Evolutionary conservation across 2,888 invertebrate species (phyloP), one percentile per base, ranked within the genome.

Genomic region (Urechis unicinctus): DNA sequence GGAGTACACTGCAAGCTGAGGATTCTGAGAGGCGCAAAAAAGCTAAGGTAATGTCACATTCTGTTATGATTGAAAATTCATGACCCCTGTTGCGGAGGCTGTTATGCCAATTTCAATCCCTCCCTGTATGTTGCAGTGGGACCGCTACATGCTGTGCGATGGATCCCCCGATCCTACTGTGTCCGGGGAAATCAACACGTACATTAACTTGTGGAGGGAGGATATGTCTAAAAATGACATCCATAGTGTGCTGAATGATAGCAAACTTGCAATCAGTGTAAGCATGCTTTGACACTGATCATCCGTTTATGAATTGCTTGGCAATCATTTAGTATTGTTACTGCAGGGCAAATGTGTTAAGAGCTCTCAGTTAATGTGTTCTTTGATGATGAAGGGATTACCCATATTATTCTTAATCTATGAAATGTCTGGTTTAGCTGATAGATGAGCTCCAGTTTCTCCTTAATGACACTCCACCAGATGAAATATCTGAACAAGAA

Each of bases 171-270:
- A 77, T 52, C 78, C 78, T 2, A 68, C 72, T 4, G 64, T 67
- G 24, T 71, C 68, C 26, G 72, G 73, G 29, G 77, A 78, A 61
- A 77, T 78, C 46, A 77, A 78, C 65, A 76, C 77, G 4, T 77
- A 72, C 63, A 74, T 77, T 50, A 74, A 74, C 53, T 67, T 77
- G 25, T 66, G 69, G 59, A 55, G 68, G 48, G 75, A 75, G 54
- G 72, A 75, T 55, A 58, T 49, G 2, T 57, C 58, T 24, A 58
- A 65, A 21, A 66, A 65, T 54, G 68, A 69, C 55, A 67, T 74
- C 42, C 67, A 68, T 26, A 55, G 56, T 36, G 69, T 75, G 17
- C 60, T 78, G 4, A 66, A 70, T 46, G 69, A 75, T 30, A 66
- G 68, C 50, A 65, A 70, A 48, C 66, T 73, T 22, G 68, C 71